These are phyloP conservation scores for Hippocampus abdominalis DNA, from an alignment of 2,113 vertebrate species.

Conservation along the genomic window DNA sequence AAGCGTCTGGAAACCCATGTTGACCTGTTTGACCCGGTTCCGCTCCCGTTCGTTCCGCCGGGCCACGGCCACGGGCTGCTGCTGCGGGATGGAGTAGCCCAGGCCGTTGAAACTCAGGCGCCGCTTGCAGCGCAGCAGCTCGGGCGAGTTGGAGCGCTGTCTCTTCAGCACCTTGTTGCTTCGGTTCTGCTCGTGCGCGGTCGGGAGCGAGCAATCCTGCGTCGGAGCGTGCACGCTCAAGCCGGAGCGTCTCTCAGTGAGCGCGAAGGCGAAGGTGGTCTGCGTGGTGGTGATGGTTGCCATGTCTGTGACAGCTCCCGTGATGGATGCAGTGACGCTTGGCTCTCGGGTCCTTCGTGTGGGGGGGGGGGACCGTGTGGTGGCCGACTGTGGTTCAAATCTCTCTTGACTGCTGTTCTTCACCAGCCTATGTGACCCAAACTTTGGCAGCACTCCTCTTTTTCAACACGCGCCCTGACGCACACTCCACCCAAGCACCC, in stretches of 20 bases:
- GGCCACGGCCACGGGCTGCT: constrained; percentile 84
- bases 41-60: constrained; percentile 90
- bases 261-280: constrained; percentile 69
- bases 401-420: constrained; percentile 70
- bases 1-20: constrained; percentile 94
- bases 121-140: constrained; percentile 86
- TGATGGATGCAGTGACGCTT: constrained; percentile 54
- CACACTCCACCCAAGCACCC: constrained; percentile 70
- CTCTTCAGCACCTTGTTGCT: constrained; percentile 77
- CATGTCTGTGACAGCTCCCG: constrained; percentile 57
- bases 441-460: constrained; percentile 80
- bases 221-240: constrained; percentile 60
- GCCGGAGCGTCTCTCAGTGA: constrained; percentile 55
- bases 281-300: constrained; percentile 70
- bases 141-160: constrained; percentile 81
- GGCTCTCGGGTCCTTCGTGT: constrained; percentile 73
- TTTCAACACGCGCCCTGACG: constrained; percentile 81
- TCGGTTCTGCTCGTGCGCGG: constrained; percentile 48
- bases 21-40: constrained; percentile 93
- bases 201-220: constrained; percentile 55
- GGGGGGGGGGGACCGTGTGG: constrained; percentile 64
- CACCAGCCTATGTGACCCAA: constrained; percentile 77
- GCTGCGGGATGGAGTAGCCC: constrained; percentile 71
- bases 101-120: constrained; percentile 80
- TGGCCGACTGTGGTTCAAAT: constrained; percentile 68